Conservation (phyloP, 2,888 invertebrate genomes). For the Habrosyne pyritoides region DNA sequence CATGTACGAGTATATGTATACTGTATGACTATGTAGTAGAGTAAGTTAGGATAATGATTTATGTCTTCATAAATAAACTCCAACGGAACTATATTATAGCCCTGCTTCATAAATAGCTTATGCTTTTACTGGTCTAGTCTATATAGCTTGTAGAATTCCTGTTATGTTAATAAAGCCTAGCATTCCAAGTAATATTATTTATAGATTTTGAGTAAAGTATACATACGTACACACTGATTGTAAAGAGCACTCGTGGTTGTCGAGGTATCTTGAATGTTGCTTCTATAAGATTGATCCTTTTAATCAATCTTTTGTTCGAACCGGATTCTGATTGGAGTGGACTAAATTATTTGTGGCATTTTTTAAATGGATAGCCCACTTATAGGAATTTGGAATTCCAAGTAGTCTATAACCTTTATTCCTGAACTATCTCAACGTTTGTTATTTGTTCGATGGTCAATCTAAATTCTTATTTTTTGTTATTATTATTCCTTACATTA, state of each 20-base stretch:
- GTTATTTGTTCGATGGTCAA: too few species aligned
- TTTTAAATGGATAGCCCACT: background rate
- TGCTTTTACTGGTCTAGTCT: background rate
- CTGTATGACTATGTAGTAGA: background rate
- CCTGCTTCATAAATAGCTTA: background rate
- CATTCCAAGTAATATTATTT: background rate
- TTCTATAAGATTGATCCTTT: background rate
- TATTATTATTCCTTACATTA: too few species aligned
- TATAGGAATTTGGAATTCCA: background rate
- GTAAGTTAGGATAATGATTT: background rate
- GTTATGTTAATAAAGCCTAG: background rate
- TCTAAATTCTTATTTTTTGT: too few species aligned
- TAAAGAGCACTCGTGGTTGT: background rate
- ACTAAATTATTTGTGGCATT: background rate
- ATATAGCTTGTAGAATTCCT: background rate
- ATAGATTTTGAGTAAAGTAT: background rate
- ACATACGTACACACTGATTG: background rate
- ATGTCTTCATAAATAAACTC: background rate
- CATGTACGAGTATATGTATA: background rate
- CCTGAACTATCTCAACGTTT: too few species aligned
- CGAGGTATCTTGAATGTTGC: background rate
- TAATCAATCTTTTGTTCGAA: constrained; percentile 2
- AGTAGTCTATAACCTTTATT: background rate
- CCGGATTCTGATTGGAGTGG: constrained; percentile 17
- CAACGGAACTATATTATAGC: background rate